Conservation (phyloP, 2,888 invertebrate species). For the Parochlus steinenii region DNA sequence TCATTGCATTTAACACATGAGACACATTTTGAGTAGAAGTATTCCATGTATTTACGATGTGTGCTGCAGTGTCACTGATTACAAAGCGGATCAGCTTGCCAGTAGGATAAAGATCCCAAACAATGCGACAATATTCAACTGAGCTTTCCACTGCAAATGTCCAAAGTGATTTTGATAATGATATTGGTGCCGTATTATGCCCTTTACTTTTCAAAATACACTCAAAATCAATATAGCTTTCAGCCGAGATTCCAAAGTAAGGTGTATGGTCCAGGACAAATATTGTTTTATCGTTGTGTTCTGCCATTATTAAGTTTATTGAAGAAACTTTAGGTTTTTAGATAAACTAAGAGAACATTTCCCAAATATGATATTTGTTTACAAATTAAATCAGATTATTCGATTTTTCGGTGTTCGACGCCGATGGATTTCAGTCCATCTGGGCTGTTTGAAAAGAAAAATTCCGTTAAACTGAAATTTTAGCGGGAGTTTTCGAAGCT, state of each 20-base stretch:
- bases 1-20: slow-evolving; percentile 70
- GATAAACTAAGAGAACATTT: too few relatives aligned
- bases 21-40: slow-evolving; percentile 67
- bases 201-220: slow-evolving; percentile 38
- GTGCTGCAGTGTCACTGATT: slow-evolving; percentile 72
- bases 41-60: slow-evolving; percentile 74
- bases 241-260: slow-evolving; percentile 57
- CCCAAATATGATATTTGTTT: too few relatives aligned
- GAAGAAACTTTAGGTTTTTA: too few relatives aligned
- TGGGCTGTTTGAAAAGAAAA: too few relatives aligned
- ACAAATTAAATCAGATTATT: too few relatives aligned
- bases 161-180: slow-evolving; percentile 88
- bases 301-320: slow-evolving; percentile 15
- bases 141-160: slow-evolving; percentile 90
- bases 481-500: too few relatives aligned
- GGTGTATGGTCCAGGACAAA: slow-evolving; percentile 91
- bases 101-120: slow-evolving; percentile 91
- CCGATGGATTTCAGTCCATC: too few relatives aligned
- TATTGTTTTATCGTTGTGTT: slow-evolving; percentile 78
- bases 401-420: too few relatives aligned
- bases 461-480: too few relatives aligned
- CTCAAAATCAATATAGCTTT: slow-evolving; percentile 27
- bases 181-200: slow-evolving; percentile 58
- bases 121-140: slow-evolving; percentile 89
- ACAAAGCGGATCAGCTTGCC: slow-evolving; percentile 76